Base-by-base conservation (phyloP, 2,797 vertebrate genomes). In the Phataginus tetradactyla region DNA sequence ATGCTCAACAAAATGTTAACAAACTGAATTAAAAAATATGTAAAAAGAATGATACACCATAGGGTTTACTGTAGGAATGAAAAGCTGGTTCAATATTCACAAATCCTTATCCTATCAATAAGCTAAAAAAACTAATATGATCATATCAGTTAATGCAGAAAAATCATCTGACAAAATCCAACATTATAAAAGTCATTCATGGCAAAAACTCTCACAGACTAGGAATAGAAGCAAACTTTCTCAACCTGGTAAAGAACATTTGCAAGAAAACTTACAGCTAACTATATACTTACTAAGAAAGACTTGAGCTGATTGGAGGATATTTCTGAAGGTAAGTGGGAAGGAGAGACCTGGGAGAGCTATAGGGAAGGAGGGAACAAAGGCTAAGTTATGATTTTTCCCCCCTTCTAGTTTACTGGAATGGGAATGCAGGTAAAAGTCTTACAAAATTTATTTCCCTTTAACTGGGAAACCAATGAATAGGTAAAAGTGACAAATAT, bases 131-230 rank as follows among this genome's bases (percentile, higher is more conserved):
- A 89, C 85, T 53, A 13, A 37, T 75, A 42, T n/a, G 51, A 61
- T 61, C 68, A 0, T 74, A 77, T 57, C 72, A 69, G 85, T 4
- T 55, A 25, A 81, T 45, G 37, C 37, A 89, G 42, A 93, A 92
- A 95, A 86, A 68, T 8, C 71, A 57, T 34, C 17, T 39, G 61
- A 86, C 29, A 94, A 95, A 97, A 87, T 49, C n/a, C 20, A 89
- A 85, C 20, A 89, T 34, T 32, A 53, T 74, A 81, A 45, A 90
- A 69, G 21, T 51, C 34, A 93, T 34, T 74, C 25, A 66, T 84
- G 45, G 80, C 63, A 68, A 94, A 84, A 86, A 85, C 20, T 74
- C 29, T 55, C 21, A 49, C 53, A 90, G 86, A 94, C 49, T n/a
- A 78, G 68, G 42, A 86, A 84, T 4, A 86, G 66, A 91, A n/a